Percentiles rank a stretch among this genome's conserved stretches.
Evolutionary conservation across 2,888 invertebrate genomes (phyloP).

Genomic region (Drosophila neutralis): DNA sequence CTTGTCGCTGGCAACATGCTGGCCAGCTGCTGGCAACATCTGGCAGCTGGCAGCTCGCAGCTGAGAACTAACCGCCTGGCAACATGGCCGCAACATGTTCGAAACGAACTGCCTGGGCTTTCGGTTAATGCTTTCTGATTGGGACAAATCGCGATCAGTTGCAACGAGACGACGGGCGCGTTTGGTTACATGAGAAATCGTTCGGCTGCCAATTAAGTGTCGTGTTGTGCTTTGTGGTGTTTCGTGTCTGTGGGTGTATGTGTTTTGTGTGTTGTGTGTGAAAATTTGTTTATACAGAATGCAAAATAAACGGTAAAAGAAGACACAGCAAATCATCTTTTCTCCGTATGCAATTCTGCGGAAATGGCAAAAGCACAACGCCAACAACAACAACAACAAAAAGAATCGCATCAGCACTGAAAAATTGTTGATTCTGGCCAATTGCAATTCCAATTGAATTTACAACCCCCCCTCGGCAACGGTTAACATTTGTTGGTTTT

Average conservation of each 20-base stretch:
- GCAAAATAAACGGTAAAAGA: constrained; percentile 38
- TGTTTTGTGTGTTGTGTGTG: constrained; percentile 46
- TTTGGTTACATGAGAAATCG: constrained; percentile 69
- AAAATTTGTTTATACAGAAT: constrained; percentile 69
- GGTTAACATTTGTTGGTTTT: constrained; percentile 22
- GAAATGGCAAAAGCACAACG: constrained; percentile 51
- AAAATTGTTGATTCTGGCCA: constrained; percentile 56
- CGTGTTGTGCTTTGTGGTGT: constrained; percentile 27
- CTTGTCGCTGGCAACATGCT: constrained; percentile 53
- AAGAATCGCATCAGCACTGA: constrained; percentile 67
- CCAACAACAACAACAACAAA: constrained; percentile 3
- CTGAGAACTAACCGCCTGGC: constrained; percentile 10
- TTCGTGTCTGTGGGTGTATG: constrained; percentile 12
- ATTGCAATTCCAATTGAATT: constrained; percentile 55
- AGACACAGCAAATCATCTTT: constrained; percentile 51
- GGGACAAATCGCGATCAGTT: constrained; percentile 70
- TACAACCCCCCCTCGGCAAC: constrained; percentile 7
- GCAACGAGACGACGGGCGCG: constrained; percentile 81
- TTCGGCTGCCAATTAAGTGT: constrained; percentile 27
- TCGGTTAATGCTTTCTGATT: constrained; percentile 45
- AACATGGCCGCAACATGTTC: constrained; percentile 60
- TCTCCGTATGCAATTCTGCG: constrained; percentile 61
- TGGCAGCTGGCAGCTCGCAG: background rate
- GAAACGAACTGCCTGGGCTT: constrained; percentile 42
- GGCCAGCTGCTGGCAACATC: constrained; percentile 23